Evolutionary conservation across 2,113 vertebrate genomes (phyloP).

Genomic region (Xenopus borealis): DNA sequence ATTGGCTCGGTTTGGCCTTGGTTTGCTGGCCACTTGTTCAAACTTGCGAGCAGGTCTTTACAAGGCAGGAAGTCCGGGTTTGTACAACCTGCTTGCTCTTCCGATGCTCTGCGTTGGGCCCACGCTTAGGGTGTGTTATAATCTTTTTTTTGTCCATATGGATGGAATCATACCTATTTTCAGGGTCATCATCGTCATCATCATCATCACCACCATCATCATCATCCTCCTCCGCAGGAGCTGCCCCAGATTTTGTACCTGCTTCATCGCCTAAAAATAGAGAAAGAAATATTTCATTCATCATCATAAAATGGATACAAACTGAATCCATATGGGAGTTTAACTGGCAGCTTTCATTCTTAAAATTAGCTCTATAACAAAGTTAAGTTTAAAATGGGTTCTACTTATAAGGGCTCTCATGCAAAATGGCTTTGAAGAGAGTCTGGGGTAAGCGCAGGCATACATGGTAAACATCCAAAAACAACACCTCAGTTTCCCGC

Average conservation of each 20-base stretch:
- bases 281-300: not conserved
- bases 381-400: no score
- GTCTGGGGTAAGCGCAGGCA: no score
- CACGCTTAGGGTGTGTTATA: slow-evolving; percentile 74
- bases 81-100: slow-evolving; percentile 67
- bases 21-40: slow-evolving; percentile 67
- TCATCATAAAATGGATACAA: not conserved
- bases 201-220: slow-evolving; percentile 85
- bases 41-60: slow-evolving; percentile 75
- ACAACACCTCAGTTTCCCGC: no score
- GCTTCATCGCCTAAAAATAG: slow-evolving; percentile 80
- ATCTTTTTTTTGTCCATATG: slow-evolving; percentile 70
- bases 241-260: slow-evolving; percentile 70
- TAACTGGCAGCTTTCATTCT: no score
- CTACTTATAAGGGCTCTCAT: no score
- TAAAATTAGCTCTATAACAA: no score
- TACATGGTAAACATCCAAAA: no score
- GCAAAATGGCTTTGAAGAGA: no score
- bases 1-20: slow-evolving; percentile 64
- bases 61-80: slow-evolving; percentile 62
- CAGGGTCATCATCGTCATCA: slow-evolving; percentile 89
- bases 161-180: slow-evolving; percentile 96
- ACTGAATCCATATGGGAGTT: no score
- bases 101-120: slow-evolving; percentile 65
- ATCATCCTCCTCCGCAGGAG: slow-evolving; percentile 75